phyloP scores from a whole-genome alignment of 2,113 vertebrate genomes.

The Gasterosteus nipponicus region DNA sequence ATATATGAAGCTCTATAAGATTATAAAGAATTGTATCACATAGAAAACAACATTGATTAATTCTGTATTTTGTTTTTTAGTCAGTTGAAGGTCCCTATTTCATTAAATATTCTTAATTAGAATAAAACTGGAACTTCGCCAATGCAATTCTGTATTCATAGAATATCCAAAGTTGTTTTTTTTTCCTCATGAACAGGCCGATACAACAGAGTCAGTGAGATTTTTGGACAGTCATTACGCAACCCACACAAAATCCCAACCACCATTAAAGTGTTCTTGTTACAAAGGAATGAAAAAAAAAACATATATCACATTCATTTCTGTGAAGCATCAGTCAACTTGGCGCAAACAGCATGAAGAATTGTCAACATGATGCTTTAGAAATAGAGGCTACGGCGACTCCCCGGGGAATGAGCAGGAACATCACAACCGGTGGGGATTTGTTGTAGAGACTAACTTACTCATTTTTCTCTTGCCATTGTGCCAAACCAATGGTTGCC shows the following conservation, averaged over 20 bases:
- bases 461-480: not conserved
- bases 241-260: not conserved
- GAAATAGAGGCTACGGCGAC: slow-evolving; percentile 19
- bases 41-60: not conserved
- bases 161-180: not conserved
- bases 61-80: slow-evolving; percentile 1
- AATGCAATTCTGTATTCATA: not conserved
- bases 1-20: not conserved
- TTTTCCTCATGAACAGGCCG: not conserved
- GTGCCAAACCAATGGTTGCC: not conserved
- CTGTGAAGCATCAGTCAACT: slow-evolving; percentile 19
- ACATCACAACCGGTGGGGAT: slow-evolving; percentile 14
- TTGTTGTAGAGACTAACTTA: not conserved
- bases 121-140: not conserved
- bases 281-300: slow-evolving; percentile 11
- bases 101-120: not conserved
- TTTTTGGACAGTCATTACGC: slow-evolving; percentile 6
- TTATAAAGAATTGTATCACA: not conserved
- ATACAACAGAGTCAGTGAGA: not conserved
- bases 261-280: slow-evolving; percentile 14
- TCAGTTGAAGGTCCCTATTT: not conserved
- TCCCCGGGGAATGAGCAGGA: not conserved
- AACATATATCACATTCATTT: slow-evolving; percentile 12
- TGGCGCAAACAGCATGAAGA: slow-evolving; percentile 5
- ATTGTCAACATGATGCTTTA: slow-evolving; percentile 37